phyloP scores from a whole-genome alignment of 2,888 invertebrate genomes.

The Limenitis camilla region DNA sequence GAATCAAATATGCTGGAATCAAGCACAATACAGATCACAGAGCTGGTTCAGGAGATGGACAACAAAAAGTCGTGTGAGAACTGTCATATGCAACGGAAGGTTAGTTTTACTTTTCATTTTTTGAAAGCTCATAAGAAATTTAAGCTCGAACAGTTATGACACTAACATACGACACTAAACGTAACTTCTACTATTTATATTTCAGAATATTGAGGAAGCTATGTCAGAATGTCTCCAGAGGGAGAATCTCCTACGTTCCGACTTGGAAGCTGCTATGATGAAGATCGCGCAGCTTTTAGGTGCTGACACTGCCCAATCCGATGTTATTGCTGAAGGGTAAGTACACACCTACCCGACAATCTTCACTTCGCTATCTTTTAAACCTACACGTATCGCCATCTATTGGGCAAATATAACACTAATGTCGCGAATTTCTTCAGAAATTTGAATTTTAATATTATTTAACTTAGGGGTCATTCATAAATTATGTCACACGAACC shows the following conservation, averaged over 20 bases:
- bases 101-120: slow-evolving; percentile 20
- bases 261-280: slow-evolving; percentile 75
- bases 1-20: slow-evolving; percentile 49
- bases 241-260: slow-evolving; percentile 70
- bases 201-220: slow-evolving; percentile 74
- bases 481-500: no score
- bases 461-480: no score
- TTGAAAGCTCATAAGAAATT: background rate
- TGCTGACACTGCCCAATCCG: slow-evolving; percentile 53
- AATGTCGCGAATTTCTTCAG: no score
- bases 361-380: no score
- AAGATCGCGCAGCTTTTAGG: slow-evolving; percentile 72
- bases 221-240: slow-evolving; percentile 60
- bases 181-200: background rate
- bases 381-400: no score
- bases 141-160: background rate
- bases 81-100: slow-evolving; percentile 56
- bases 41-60: slow-evolving; percentile 49
- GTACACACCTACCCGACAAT: slow-evolving; percentile 18
- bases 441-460: no score
- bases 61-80: slow-evolving; percentile 42
- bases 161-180: no score
- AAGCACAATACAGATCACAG: slow-evolving; percentile 47
- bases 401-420: no score
- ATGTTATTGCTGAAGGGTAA: slow-evolving; percentile 74